These are phyloP conservation scores for Acanthurus lineatus DNA, from an alignment of 2,797 vertebrate genomes.

Conservation along the genomic window DNA sequence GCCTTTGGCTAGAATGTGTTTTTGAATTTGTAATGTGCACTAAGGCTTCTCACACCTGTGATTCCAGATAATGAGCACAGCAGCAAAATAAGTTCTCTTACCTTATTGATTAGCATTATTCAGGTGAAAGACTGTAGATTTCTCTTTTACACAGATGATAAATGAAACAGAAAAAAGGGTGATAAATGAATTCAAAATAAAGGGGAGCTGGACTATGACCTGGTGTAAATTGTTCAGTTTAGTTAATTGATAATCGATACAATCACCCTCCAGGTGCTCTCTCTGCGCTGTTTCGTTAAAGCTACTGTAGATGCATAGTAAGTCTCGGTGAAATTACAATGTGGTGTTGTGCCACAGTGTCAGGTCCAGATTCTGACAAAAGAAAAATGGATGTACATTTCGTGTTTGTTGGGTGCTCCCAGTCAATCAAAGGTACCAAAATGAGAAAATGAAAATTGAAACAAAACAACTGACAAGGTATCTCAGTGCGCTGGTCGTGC, in stretches of 20 bases:
- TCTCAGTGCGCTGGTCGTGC: slow-evolving; percentile 14
- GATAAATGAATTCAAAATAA: not conserved
- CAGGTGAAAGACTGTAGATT: slow-evolving; percentile 41
- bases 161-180: slow-evolving; percentile 59
- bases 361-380: slow-evolving; percentile 41
- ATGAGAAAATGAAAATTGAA: slow-evolving; percentile 50
- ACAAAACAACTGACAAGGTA: slow-evolving; percentile 34
- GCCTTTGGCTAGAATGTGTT: slow-evolving; percentile 82
- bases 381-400: slow-evolving; percentile 15
- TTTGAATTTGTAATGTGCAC: slow-evolving; percentile 78
- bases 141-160: slow-evolving; percentile 34
- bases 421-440: slow-evolving; percentile 48
- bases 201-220: not conserved
- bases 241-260: slow-evolving; percentile 67
- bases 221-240: slow-evolving; percentile 29
- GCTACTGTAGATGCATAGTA: slow-evolving; percentile 27
- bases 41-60: slow-evolving; percentile 75
- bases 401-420: slow-evolving; percentile 22
- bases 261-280: slow-evolving; percentile 63
- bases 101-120: slow-evolving; percentile 75
- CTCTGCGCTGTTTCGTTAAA: slow-evolving; percentile 48
- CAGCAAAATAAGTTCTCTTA: slow-evolving; percentile 68
- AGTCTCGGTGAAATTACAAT: slow-evolving; percentile 21
- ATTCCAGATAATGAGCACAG: slow-evolving; percentile 77
- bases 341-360: slow-evolving; percentile 33